Conservation (phyloP, 64 coral and sea anemone genomes). For the Pocillopora verrucosa region DNA sequence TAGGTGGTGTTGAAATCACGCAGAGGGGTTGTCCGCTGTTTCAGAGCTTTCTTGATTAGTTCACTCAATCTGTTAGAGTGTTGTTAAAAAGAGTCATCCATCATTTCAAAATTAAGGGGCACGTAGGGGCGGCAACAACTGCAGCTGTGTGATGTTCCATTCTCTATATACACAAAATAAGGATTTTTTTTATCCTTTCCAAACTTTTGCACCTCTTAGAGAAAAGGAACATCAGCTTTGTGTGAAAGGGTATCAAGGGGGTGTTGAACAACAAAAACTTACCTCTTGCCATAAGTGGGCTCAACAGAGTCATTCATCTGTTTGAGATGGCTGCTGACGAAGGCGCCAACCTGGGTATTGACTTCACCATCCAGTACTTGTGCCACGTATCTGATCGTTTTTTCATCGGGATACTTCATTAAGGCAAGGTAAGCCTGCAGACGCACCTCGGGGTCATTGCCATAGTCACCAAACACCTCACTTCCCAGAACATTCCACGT, state of each 20-base stretch:
- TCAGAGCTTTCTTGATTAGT: conserved; percentile 58
- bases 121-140: no score
- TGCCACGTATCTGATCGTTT: conserved; percentile 24
- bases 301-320: conserved; percentile 71
- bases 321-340: conserved; percentile 69
- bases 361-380: conserved; percentile 54
- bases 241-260: neutral
- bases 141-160: no score
- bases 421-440: conserved; percentile 63
- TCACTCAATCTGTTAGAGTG: conserved; percentile 10
- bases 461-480: conserved; percentile 42
- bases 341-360: conserved; percentile 76
- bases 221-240: no score
- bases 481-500: conserved; percentile 34
- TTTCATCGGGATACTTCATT: conserved; percentile 49
- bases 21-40: conserved; percentile 31
- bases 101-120: no score
- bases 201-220: no score
- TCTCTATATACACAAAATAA: no score
- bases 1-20: conserved; percentile 54
- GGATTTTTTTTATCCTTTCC: no score
- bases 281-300: conserved; percentile 46
- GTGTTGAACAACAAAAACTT: neutral
- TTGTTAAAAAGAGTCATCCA: neutral
- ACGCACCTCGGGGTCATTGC: conserved; percentile 60